phyloP scores from a whole-genome alignment of 2,797 vertebrate genomes.

The Octomys mimax region DNA sequence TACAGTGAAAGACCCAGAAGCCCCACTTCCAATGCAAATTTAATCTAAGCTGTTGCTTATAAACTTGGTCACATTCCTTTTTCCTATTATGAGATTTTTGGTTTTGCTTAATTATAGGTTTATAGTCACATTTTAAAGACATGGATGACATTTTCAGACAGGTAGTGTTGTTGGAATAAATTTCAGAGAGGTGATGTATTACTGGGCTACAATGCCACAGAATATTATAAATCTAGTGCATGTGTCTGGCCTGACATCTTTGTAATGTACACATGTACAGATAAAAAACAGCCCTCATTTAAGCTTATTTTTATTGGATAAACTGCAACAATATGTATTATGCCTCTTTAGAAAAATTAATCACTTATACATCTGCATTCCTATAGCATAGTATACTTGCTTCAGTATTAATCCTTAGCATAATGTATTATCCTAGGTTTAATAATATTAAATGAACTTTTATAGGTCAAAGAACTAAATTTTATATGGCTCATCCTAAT shows the following conservation, averaged over 20 bases:
- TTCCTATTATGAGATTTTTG: neutral
- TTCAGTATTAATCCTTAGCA: neutral
- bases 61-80: slow-evolving; percentile 6
- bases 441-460: neutral
- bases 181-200: slow-evolving; percentile 14
- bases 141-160: slow-evolving; percentile 15
- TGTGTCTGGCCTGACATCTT: slow-evolving; percentile 1
- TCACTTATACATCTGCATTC: neutral
- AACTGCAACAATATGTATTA: neutral
- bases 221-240: neutral
- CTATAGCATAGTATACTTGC: neutral
- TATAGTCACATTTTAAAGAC: neutral
- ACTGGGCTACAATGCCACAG: neutral
- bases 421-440: neutral
- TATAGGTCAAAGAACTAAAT: neutral
- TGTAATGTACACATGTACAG: neutral
- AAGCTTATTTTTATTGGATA: slow-evolving; percentile 9
- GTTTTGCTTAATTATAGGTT: slow-evolving; percentile 39
- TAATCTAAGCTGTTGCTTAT: neutral
- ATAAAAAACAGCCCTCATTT: neutral
- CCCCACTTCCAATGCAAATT: slow-evolving; percentile 1
- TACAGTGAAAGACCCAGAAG: neutral
- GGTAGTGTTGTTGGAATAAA: neutral
- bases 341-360: slow-evolving; percentile 16
- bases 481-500: neutral